Conservation (phyloP, 2,797 vertebrate genomes). For the Benthosema pterotum region DNA sequence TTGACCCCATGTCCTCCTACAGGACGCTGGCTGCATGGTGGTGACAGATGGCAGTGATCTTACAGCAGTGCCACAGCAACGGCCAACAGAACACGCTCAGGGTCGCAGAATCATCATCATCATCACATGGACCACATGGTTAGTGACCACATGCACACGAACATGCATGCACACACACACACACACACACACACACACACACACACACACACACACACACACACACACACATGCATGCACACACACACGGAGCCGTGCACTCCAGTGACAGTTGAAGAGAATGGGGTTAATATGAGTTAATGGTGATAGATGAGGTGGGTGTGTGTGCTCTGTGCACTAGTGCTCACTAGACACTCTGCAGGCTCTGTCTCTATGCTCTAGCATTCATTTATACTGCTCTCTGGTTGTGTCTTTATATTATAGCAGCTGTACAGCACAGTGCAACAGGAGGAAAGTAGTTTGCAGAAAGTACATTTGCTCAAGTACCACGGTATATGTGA, state of each 20-base stretch:
- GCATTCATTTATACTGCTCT: too few species aligned
- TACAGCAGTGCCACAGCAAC: background rate
- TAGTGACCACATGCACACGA: conserved; percentile 1
- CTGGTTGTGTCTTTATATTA: too few species aligned
- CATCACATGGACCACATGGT: conserved; percentile 25
- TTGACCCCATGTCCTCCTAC: too few species aligned
- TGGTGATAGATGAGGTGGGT: conserved; percentile 66
- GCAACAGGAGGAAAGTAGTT: too few species aligned
- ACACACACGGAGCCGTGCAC: conserved; percentile 32
- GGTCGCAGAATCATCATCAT: background rate
- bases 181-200: conserved; percentile 25
- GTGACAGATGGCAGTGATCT: background rate
- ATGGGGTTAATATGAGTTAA: conserved; percentile 60
- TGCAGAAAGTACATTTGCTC: too few species aligned
- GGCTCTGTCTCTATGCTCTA: conserved; percentile 43
- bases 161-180: conserved; percentile 5
- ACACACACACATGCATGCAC: background rate
- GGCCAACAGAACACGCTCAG: background rate
- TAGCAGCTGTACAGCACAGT: too few species aligned
- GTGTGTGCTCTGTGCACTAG: conserved; percentile 53
- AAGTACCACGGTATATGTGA: too few species aligned
- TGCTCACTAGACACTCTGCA: conserved; percentile 68
- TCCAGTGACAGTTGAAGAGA: conserved; percentile 68
- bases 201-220: conserved; percentile 23
- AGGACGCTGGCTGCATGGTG: background rate